Base-by-base conservation (phyloP, 2,888 invertebrate species). In the Noctua janthe region DNA sequence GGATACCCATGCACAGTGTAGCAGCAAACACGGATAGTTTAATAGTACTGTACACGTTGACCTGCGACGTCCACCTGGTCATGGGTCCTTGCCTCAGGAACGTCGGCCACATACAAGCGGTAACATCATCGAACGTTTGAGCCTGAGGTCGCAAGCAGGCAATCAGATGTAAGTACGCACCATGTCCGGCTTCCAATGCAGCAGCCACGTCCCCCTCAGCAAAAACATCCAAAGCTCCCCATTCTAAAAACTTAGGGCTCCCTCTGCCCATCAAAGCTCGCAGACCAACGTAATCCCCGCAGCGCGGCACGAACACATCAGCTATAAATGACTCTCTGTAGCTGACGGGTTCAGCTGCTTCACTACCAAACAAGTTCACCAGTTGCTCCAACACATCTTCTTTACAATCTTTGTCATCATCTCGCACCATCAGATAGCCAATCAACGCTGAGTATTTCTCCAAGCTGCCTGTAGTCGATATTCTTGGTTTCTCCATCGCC, bases 151-250 rank as follows among this genome's bases (percentile, higher is more conserved):
- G 93, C 47, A 97, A 88, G 70, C 89, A 93, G 43, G 92, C 94
- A 67, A 96, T 76, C 75, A 97, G 83, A 80, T 95, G 94, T 2
- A 97, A 84, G 74, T 96, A 97, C 1, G 96, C 94, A 7, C 90
- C 90, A 73, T 97, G 95, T 0, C 97, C 97, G 23, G 97, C 97
- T 87, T 97, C 95, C 54, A 97, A 85, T 1, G 97, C 95, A 0
- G 94, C 93, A 0, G 94, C 95, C 3, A 97, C 90, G 74, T 97
- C 97, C 0, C 97, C 97, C 0, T 97, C 97, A 29, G 93, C 95
- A 74, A 95, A 97, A 2, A 97, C 83, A 78, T 97, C 97, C 54
- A 97, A 81, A 8, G 97, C 94, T n/a, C 95, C 94, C 97, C 97
- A 97, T 84, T 96, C 96, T 51, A 97, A 85, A 67, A 88, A 89